phyloP scores from a whole-genome alignment of 2,113 vertebrate genomes.

The Cyrtonyx montezumae region DNA sequence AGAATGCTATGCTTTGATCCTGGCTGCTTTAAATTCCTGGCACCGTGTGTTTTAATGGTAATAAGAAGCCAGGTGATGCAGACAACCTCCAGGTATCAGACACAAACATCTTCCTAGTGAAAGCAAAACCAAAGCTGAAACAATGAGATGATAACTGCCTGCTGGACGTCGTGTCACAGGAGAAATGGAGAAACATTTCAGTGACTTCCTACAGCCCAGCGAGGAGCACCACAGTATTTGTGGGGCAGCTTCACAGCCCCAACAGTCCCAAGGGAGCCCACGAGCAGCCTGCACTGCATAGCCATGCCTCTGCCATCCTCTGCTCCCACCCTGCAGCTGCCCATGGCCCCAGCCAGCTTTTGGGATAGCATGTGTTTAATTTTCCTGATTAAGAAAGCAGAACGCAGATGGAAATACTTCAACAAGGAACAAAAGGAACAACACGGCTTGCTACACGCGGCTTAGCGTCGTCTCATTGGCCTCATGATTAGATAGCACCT shows the following conservation, averaged over 20 bases:
- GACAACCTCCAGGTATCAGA: background rate
- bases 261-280: rapidly evolving
- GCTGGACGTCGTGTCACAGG: rapidly evolving
- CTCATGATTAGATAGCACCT: background rate
- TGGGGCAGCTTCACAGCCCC: background rate
- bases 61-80: background rate
- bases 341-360: background rate
- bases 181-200: background rate
- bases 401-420: background rate
- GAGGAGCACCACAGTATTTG: rapidly evolving
- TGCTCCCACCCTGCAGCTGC: constrained; percentile 1
- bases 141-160: background rate
- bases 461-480: background rate
- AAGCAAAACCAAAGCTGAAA: background rate
- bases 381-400: background rate
- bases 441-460: rapidly evolving
- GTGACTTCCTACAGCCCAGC: rapidly evolving
- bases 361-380: background rate
- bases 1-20: background rate
- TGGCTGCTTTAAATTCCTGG: background rate
- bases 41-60: background rate
- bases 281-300: rapidly evolving
- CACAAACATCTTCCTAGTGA: background rate
- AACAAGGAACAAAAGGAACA: constrained; percentile 1
- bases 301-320: background rate